Evolutionary conservation across 1,140 invertebrate genomes (phyloP), one percentile per base, ranked within the genome.

Genomic region (Rhopalosiphum maidis): DNA sequence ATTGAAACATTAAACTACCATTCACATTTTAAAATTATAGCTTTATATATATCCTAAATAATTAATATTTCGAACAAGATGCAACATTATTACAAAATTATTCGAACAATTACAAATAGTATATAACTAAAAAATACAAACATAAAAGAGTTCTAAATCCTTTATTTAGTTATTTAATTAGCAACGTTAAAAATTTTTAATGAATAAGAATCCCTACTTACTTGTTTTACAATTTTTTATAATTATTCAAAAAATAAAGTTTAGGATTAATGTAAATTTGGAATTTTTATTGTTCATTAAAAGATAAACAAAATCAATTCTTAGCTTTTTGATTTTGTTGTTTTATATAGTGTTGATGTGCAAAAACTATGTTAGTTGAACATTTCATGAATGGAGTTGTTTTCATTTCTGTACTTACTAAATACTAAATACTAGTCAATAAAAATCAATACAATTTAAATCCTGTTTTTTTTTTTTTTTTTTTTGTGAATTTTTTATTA

Each of bases 171-270:
- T 48, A 88, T 51, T 22, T 54, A 55, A 55, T 93, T 43, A 48
- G 48, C 23, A 43, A 93, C 22, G 25, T 41, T 93, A 22, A 93
- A 93, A 54, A 41, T 46, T 51, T 93, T 25, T 93, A 41, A 93
- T 93, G 11, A 85, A 41, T 93, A 93, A 93, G 46, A 93, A 86
- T 93, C 86, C 82, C 91, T 93, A 93, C 91, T 92, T 92, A 92
- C 91, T 93, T 93, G 82, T 93, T 93, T 93, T 92, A 82, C 68
- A 92, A 91, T 92, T 92, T 77, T 92, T 92, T 92, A 82, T 83
- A 92, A 92, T 92, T 51, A 83, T 92, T 91, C 46, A 9, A 77
- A 23, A 23, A 82, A 83, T 92, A 83, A 93, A 51, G 60, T 90
- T n/a, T 90, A 90, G 60, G 41, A n/a, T 68, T 43, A 43, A 90